Evolutionary conservation across 2,113 vertebrate genomes (phyloP).

Genomic region (Vicugna pacos): DNA sequence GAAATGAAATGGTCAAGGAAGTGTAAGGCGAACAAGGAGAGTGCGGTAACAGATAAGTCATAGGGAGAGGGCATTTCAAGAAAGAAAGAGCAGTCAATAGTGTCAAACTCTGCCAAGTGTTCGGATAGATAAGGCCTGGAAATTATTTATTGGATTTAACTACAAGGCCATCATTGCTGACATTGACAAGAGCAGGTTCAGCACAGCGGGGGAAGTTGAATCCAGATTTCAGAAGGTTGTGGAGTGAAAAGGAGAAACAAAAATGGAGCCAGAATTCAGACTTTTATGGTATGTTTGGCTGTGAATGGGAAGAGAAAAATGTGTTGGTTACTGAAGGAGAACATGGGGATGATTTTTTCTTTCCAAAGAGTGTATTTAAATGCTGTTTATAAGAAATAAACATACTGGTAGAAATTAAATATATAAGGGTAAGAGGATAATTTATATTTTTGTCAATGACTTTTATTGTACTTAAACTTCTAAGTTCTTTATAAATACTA

Average conservation of each 20-base stretch:
- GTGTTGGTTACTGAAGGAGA: not conserved
- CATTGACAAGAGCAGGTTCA: constrained; percentile 79
- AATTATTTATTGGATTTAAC: constrained; percentile 85
- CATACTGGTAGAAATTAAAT: not conserved
- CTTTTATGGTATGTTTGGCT: not conserved
- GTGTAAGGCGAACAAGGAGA: constrained; percentile 60
- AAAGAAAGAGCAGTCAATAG: constrained; percentile 82
- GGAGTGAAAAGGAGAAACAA: constrained; percentile 59
- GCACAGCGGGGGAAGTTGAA: constrained; percentile 55
- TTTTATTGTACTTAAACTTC: not conserved
- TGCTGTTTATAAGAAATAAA: constrained; percentile 14
- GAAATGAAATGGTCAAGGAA: constrained; percentile 47
- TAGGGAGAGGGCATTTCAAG: constrained; percentile 77
- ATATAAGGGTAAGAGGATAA: not conserved
- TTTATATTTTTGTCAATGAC: not conserved
- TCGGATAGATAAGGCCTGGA: constrained; percentile 82
- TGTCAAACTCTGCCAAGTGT: constrained; percentile 83
- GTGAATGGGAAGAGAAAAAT: not conserved
- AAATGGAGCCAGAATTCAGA: not conserved
- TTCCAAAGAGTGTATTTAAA: not conserved
- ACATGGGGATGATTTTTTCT: not conserved
- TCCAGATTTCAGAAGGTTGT: constrained; percentile 70
- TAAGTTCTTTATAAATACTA: not conserved
- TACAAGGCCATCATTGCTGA: constrained; percentile 82
- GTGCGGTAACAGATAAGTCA: constrained; percentile 72